Percentiles rank a stretch among this genome's conserved stretches.
Conservation (phyloP, 2,888 invertebrate genomes). For the Perizoma flavofasciatum region DNA sequence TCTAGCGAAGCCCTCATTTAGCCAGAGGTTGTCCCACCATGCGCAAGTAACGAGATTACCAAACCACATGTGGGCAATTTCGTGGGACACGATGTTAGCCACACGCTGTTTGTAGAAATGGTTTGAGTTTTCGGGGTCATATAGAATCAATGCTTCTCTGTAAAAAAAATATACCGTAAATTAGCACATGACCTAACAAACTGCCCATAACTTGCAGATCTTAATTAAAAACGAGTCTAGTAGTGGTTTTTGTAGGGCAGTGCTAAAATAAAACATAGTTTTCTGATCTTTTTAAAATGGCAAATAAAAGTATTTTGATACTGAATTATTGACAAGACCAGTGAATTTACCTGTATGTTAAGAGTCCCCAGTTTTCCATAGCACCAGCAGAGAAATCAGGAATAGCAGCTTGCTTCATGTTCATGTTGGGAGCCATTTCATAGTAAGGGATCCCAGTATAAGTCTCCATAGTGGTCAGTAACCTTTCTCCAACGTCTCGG, state of each 20-base stretch:
- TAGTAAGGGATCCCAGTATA: slow-evolving; percentile 82
- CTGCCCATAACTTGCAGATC: too few species aligned
- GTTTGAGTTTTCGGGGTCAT: slow-evolving; percentile 71
- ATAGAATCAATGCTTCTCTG: slow-evolving; percentile 85
- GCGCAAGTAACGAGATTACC: slow-evolving; percentile 89
- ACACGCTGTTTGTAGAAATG: slow-evolving; percentile 85
- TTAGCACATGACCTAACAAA: not conserved
- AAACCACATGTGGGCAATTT: slow-evolving; percentile 93
- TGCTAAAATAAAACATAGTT: too few species aligned
- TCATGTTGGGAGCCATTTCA: slow-evolving; percentile 73
- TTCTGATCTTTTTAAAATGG: too few species aligned
- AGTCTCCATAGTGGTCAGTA: slow-evolving; percentile 80
- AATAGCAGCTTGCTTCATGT: slow-evolving; percentile 89
- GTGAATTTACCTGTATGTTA: slow-evolving; percentile 87
- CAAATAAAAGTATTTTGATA: not conserved
- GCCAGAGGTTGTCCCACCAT: slow-evolving; percentile 90
- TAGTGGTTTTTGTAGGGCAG: too few species aligned
- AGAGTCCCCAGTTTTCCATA: slow-evolving; percentile 94
- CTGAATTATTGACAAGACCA: not conserved
- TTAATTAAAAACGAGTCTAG: too few species aligned
- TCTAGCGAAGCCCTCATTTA: slow-evolving; percentile 88
- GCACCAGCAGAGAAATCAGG: slow-evolving; percentile 91
- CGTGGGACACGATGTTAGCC: slow-evolving; percentile 88
- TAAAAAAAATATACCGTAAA: slow-evolving; percentile 29
- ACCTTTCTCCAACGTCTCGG: slow-evolving; percentile 68